A percentile compares a stretch with the other conserved stretches of the same genome.
These are phyloP conservation scores for Mesocricetus auratus DNA, from an alignment of 2,113 vertebrate genomes.

Conservation along the genomic window DNA sequence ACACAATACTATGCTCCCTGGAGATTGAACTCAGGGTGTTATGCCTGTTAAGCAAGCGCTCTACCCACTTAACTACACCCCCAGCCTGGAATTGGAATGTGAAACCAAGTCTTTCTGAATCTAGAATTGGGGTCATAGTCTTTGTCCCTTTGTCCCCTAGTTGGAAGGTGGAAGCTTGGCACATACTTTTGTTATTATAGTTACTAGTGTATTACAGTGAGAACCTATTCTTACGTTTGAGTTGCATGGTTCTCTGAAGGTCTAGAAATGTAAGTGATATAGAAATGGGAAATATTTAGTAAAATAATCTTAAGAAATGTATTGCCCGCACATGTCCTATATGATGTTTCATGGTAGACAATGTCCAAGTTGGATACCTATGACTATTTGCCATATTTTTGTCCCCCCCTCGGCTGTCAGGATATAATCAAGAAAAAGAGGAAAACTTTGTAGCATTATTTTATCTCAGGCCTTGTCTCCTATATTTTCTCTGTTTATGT, in stretches of 20 bases:
- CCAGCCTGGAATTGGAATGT: background rate
- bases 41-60: background rate
- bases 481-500: background rate
- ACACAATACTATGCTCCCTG: too few species aligned
- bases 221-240: background rate
- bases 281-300: background rate
- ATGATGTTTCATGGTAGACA: background rate
- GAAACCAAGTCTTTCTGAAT: background rate
- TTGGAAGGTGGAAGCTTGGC: background rate
- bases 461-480: background rate
- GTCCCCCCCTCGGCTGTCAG: background rate
- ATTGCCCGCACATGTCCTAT: background rate
- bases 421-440: background rate
- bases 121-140: background rate
- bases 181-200: background rate
- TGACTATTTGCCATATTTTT: background rate
- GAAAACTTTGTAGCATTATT: background rate
- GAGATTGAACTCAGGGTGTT: background rate
- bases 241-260: background rate
- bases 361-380: background rate
- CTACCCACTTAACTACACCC: background rate
- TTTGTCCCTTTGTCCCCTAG: background rate
- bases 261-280: background rate
- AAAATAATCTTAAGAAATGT: background rate
- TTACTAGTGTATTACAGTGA: background rate